Conservation (phyloP, 1,140 invertebrate genomes). For the Neodiprion fabricii region DNA sequence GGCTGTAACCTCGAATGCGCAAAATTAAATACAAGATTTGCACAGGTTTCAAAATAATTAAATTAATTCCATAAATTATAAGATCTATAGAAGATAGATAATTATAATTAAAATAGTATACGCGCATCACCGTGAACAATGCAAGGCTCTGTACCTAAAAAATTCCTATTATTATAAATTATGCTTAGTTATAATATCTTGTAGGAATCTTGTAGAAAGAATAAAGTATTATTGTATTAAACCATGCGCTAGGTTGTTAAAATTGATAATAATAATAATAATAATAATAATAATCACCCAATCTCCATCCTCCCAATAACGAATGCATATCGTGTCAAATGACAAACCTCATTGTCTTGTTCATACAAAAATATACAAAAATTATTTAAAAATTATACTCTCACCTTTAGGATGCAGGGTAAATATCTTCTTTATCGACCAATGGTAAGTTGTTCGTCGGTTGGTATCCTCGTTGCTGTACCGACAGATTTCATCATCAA, state of each 20-base stretch:
- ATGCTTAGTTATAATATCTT: conserved; percentile 40
- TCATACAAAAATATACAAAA: no score
- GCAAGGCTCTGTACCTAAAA: conserved; percentile 39
- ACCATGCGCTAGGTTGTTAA: not conserved
- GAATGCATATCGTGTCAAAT: no score
- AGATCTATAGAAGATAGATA: conserved; percentile 3
- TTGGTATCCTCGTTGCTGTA: no score
- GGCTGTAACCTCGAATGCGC: not conserved
- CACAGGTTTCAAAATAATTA: conserved; percentile 27
- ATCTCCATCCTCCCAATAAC: no score
- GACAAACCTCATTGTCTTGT: no score
- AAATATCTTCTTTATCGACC: no score
- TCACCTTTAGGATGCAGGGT: no score
- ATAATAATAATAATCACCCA: no score
- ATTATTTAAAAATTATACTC: no score
- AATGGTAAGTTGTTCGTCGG: no score
- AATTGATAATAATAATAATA: no score
- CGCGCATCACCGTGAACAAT: not conserved
- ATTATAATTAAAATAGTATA: not conserved
- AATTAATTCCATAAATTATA: conserved; percentile 1
- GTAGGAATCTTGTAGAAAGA: conserved; percentile 44
- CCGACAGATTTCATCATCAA: no score
- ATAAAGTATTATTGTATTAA: conserved; percentile 53
- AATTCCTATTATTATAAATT: conserved; percentile 45
- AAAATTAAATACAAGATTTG: conserved; percentile 18